Evolutionary conservation across 2,113 vertebrate species (phyloP).

Genomic region (Galeopterus variegatus): DNA sequence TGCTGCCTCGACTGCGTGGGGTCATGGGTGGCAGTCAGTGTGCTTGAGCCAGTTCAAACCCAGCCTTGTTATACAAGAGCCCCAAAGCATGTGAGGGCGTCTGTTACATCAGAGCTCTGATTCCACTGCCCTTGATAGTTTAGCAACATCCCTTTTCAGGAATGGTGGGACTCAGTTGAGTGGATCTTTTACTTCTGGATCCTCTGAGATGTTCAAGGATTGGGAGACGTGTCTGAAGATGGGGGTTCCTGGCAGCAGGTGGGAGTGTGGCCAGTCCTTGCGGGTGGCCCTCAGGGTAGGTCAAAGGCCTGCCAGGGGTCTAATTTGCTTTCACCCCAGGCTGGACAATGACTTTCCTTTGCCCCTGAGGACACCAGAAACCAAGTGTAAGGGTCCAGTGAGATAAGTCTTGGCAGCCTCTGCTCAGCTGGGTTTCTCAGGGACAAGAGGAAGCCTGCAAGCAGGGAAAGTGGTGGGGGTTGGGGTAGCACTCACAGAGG

Average conservation of each 20-base stretch:
- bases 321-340: neutral
- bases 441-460: neutral
- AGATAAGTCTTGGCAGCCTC: neutral
- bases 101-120: neutral
- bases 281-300: neutral
- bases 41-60: neutral
- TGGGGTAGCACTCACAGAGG: too few species aligned
- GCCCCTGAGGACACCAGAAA: neutral
- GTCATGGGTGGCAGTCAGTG: neutral
- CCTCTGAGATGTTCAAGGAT: neutral
- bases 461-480: too few species aligned
- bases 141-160: neutral
- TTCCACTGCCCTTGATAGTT: neutral
- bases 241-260: neutral
- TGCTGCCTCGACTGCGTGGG: too few species aligned
- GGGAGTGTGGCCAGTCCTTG: neutral
- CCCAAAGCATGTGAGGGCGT: fast-evolving
- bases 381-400: neutral
- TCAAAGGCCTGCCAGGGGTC: neutral
- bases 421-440: neutral
- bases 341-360: neutral
- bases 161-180: neutral
- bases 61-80: neutral
- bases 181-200: neutral
- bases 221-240: neutral